A percentile compares a stretch with the other conserved stretches of the same genome.
phyloP scores from a whole-genome alignment of 2,888 invertebrate species.

The Nudaria mundana region DNA sequence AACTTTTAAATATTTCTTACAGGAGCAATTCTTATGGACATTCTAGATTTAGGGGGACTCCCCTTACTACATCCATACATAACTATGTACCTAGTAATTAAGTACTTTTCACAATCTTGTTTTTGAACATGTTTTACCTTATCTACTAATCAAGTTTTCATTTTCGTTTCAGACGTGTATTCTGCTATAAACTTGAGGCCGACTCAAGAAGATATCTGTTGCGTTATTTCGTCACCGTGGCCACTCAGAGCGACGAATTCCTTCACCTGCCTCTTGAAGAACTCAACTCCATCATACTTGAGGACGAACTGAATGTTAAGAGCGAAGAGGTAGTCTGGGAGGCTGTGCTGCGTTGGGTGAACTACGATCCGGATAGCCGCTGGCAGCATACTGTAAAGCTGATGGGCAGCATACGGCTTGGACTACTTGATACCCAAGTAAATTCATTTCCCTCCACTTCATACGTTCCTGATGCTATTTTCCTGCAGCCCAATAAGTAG shows the following conservation, averaged over 20 bases:
- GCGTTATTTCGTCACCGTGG: constrained; percentile 88
- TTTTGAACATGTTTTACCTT: constrained; percentile 6
- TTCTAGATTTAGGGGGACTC: too few species aligned
- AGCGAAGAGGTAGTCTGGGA: constrained; percentile 95
- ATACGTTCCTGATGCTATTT: background rate
- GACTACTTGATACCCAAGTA: constrained; percentile 90
- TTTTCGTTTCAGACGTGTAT: constrained; percentile 80
- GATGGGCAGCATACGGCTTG: constrained; percentile 90
- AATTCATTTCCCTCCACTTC: constrained; percentile 1
- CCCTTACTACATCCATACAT: too few species aligned
- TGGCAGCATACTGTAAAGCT: constrained; percentile 88
- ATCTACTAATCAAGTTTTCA: constrained; percentile 3
- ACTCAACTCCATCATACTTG: constrained; percentile 87
- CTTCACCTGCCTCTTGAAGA: constrained; percentile 87
- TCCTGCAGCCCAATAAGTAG: too few species aligned
- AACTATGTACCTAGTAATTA: too few species aligned
- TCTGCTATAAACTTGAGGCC: constrained; percentile 86
- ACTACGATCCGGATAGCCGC: constrained; percentile 86
- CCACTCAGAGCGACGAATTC: constrained; percentile 87
- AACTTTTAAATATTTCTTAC: too few species aligned
- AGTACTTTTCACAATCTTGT: background rate
- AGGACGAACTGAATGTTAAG: constrained; percentile 92
- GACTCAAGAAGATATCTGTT: constrained; percentile 87
- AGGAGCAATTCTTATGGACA: too few species aligned
- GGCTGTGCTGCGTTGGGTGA: constrained; percentile 92